Conservation (phyloP, 92 coral and sea anemone genomes). For the Galaxea fascicularis region DNA sequence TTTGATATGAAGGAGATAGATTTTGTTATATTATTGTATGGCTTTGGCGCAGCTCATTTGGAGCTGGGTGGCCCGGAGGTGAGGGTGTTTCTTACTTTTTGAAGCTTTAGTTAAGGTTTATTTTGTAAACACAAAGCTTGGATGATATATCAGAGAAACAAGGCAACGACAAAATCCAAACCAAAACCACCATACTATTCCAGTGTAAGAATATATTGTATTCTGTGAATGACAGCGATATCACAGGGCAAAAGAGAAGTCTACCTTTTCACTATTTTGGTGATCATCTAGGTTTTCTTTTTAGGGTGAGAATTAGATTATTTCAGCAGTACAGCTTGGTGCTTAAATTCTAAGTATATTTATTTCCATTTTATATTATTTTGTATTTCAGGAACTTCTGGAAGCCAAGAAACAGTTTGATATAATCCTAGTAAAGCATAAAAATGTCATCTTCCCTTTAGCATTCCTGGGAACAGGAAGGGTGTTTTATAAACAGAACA, state of each 20-base stretch:
- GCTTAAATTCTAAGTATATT: background rate
- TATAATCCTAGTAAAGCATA: conserved; percentile 69
- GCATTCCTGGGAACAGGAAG: conserved; percentile 90
- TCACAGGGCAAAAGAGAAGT: too few species aligned
- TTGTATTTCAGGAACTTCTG: conserved; percentile 75
- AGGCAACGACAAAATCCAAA: too few species aligned
- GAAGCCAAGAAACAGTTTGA: conserved; percentile 85
- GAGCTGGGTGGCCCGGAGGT: conserved; percentile 87
- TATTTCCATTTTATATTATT: background rate
- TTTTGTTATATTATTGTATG: conserved; percentile 84
- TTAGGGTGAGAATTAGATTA: too few species aligned
- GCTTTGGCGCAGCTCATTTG: conserved; percentile 90
- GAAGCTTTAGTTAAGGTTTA: too few species aligned
- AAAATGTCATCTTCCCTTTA: conserved; percentile 83
- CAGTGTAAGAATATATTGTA: too few species aligned
- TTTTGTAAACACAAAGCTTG: background rate
- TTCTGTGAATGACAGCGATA: too few species aligned
- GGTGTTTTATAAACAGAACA: conserved; percentile 89
- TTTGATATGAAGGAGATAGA: conserved; percentile 83
- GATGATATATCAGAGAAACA: too few species aligned
- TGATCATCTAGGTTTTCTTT: too few species aligned
- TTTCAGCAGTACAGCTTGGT: too few species aligned
- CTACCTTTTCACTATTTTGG: too few species aligned
- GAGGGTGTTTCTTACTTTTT: background rate
- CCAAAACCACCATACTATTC: too few species aligned